A percentile compares a stretch with the other conserved stretches of the same genome.
These are phyloP conservation scores for Zoanthus sansibaricus DNA, from an alignment of 92 coral and sea anemone species.

Conservation along the genomic window DNA sequence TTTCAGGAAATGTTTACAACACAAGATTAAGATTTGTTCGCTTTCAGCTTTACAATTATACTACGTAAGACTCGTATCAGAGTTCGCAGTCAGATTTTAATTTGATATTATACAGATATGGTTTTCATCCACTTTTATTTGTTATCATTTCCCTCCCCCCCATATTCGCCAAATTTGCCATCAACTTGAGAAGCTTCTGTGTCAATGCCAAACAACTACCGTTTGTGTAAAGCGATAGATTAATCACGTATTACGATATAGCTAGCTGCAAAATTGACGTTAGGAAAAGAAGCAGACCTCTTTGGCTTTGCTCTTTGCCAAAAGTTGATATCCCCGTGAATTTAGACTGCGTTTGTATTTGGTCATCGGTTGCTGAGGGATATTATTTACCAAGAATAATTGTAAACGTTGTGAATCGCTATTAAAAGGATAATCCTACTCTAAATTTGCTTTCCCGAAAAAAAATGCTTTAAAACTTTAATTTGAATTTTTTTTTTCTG, in stretches of 20 bases:
- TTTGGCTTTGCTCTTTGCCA: background rate
- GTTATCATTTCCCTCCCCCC: background rate
- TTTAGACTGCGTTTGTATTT: background rate
- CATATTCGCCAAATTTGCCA: background rate
- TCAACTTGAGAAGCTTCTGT: background rate
- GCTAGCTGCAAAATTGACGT: background rate
- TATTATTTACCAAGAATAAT: too few species aligned
- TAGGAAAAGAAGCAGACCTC: background rate
- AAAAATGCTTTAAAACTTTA: background rate
- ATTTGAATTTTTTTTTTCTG: background rate
- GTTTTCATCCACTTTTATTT: too few species aligned
- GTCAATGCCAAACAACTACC: background rate
- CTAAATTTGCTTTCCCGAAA: background rate
- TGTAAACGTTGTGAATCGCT: too few species aligned
- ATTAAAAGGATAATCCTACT: too few species aligned
- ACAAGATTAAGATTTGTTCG: constrained; percentile 22
- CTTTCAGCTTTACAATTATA: background rate
- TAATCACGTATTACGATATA: too few species aligned
- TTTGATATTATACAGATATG: too few species aligned
- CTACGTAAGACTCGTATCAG: too few species aligned
- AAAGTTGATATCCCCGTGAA: background rate
- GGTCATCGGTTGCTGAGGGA: background rate
- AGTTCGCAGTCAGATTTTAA: too few species aligned
- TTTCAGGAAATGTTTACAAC: background rate
- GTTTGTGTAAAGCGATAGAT: background rate